Base-by-base conservation (phyloP, 2,888 invertebrate species). In the Heliconius aoede region DNA sequence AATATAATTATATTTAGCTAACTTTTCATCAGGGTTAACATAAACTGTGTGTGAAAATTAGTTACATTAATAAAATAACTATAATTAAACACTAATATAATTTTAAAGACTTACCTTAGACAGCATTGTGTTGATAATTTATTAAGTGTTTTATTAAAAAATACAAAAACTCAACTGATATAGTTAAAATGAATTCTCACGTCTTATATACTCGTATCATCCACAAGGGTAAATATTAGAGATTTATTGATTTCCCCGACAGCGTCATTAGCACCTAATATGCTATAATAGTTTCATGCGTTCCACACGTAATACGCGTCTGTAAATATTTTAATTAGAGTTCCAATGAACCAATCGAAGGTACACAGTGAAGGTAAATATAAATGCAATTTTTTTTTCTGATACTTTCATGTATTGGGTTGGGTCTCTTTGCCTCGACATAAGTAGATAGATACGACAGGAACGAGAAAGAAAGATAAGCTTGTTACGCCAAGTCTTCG, bases 211-310 rank as follows among this genome's bases (percentile, higher is more conserved):
- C n/a, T n/a, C n/a, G n/a, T n/a, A 72, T 72, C 15, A 60, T n/a
- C 15, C 3, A 36, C 60, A 61, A 72, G 72, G 72, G 60, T 72
- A 72, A 72, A 58, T 72, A 36, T 40, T 60, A 26, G 60, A 36
- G 40, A 60, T 28, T 72, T 72, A 72, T 72, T 72, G 72, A 72
- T 72, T 72, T 72, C 72, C 61, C 60, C 61, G 58, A 26, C 61
- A 26, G 26, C 26, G 26, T 72, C 36, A 26, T 72, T 72, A 60
- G 51, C 28, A 72, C 18, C 26, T 60, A 26, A 40, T 60, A 13
- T 40, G 30, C 28, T 68, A 36, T 36, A 36, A 36, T 32, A 60
- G 24, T 40, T 72, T 18, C 26, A 36, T 24, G 4, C 58, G 36
- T 60, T 72, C 32, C 69, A 69, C 69, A 69, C 69, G 69, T 55